Base-by-base conservation (phyloP, 2,888 invertebrate genomes). In the Philopedon plagiatum region DNA sequence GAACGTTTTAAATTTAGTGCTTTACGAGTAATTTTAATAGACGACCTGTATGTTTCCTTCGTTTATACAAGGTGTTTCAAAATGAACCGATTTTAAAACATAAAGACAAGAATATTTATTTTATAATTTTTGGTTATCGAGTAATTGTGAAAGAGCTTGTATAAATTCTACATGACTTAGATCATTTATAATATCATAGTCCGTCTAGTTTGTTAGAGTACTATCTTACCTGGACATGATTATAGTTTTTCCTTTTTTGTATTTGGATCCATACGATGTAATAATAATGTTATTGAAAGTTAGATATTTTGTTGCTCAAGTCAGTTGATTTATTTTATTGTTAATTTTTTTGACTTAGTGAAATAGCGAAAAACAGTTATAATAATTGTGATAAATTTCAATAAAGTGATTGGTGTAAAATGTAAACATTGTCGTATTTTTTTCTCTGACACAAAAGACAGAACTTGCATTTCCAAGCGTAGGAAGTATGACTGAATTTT, bases 381-480 rank as follows among this genome's bases (percentile, higher is more conserved):
- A 65, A 75, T 73, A 70, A 73, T 75, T 75, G 72, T 69, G 75
- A 73, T 75, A 70, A 69, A 75, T 75, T 75, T 75, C 75, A 75
- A 75, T 75, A 75, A 75, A 75, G 70, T 74, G 65, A 74, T 75
- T 70, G 75, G 66, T 73, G 73, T 75, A 66, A 69, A 70, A 62
- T 49, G 56, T 54, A 61, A 41, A 13, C 11, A 18, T 41, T 39
- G 58, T 66, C 29, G 58, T 44, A 56, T 41, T 65, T 49, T 2
- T 2, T 7, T 11, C 9, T 34, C 9, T n/a, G 11, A 8, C 11
- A 8, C 5, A 34, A 34, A 34, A 7, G 26, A 26, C 3, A 26
- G 26, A 7, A 3, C n/a, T n/a, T n/a, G n/a, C n/a, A n/a, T n/a
- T n/a, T n/a, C n/a, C n/a, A n/a, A n/a, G n/a, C n/a, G n/a, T n/a